Conservation (phyloP, 2,113 vertebrate species). For the Phrynosoma platyrhinos region DNA sequence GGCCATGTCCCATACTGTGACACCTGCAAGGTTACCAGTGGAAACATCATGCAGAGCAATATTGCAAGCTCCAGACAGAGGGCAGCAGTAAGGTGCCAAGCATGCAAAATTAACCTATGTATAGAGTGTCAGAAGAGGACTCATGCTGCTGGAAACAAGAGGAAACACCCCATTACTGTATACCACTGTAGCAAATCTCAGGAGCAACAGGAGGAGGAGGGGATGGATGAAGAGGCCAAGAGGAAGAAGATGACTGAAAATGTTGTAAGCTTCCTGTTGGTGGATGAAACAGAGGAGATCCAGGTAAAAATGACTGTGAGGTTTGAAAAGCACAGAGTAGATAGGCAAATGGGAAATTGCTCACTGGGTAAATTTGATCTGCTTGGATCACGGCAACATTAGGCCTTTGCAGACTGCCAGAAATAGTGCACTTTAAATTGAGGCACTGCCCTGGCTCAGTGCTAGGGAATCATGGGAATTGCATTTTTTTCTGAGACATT, state of each 20-base stretch:
- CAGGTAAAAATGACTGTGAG: conserved; percentile 80
- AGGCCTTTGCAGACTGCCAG: no score
- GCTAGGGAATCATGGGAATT: no score
- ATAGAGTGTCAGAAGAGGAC: conserved; percentile 93
- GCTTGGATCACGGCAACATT: neutral
- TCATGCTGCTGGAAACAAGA: conserved; percentile 88
- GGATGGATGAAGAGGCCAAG: conserved; percentile 82
- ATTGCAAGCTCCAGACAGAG: conserved; percentile 80
- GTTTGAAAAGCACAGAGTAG: neutral
- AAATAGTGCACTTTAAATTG: no score
- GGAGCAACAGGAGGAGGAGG: conserved; percentile 75
- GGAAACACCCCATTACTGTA: conserved; percentile 86
- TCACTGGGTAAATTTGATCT: neutral
- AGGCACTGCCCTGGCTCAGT: no score
- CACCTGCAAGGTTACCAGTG: conserved; percentile 88
- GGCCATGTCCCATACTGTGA: conserved; percentile 94
- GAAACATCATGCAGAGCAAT: conserved; percentile 71
- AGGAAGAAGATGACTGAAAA: conserved; percentile 89
- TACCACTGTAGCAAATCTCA: conserved; percentile 81
- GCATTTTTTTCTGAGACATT: no score
- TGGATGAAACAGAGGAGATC: conserved; percentile 96
- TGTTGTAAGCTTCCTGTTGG: conserved; percentile 93
- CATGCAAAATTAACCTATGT: conserved; percentile 92
- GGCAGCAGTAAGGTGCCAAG: conserved; percentile 89
- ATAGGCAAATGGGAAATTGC: neutral